These are phyloP conservation scores for Eulemur rubriventer DNA, from an alignment of 2,797 vertebrate genomes.

Conservation along the genomic window DNA sequence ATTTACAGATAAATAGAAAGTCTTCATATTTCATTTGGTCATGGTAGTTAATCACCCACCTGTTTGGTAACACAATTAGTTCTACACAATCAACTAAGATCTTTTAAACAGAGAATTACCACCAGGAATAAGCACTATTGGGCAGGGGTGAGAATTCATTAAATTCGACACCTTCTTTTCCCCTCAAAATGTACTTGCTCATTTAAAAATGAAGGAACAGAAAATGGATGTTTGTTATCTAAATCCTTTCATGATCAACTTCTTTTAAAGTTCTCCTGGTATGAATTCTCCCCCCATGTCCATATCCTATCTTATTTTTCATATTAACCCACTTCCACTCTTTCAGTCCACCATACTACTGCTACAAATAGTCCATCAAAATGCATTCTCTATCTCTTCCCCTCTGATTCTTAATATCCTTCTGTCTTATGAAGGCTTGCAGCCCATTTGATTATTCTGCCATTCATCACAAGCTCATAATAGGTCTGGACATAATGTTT, in stretches of 20 bases:
- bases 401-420: background rate
- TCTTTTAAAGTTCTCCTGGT: constrained; percentile 28
- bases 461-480: background rate
- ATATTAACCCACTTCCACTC: background rate
- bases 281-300: background rate
- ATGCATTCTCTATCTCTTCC: background rate
- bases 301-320: background rate
- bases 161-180: background rate
- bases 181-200: background rate
- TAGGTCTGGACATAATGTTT: background rate
- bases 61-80: background rate
- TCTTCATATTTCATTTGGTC: constrained; percentile 23
- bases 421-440: background rate
- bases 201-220: background rate
- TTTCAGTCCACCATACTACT: background rate
- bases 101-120: constrained; percentile 9
- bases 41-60: constrained; percentile 49
- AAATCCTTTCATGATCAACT: background rate
- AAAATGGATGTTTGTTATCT: background rate
- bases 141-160: background rate
- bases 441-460: background rate
- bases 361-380: background rate
- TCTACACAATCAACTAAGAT: background rate
- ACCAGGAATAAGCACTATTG: background rate
- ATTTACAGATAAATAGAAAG: constrained; percentile 36